phyloP scores from a whole-genome alignment of 2,113 vertebrate genomes.

The Hypanus sabinus region DNA sequence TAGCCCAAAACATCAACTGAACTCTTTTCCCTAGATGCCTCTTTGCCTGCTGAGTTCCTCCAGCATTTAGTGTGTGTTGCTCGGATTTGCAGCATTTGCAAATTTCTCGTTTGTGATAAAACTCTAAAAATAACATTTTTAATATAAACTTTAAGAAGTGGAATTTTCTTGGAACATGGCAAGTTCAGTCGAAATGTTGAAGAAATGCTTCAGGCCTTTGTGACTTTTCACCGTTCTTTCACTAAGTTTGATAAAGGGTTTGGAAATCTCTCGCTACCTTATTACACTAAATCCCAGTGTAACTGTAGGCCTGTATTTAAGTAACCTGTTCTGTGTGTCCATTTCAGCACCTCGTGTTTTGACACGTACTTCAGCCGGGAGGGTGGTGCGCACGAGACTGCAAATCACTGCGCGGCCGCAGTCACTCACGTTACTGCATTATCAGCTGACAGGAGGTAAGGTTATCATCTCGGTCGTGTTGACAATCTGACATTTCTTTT shows the following conservation, averaged over 20 bases:
- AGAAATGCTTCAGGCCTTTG: neutral
- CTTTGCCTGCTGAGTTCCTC: too few species aligned
- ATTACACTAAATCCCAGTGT: neutral
- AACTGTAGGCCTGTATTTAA: neutral
- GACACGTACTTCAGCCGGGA: conserved; percentile 22
- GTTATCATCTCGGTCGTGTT: neutral
- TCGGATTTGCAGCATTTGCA: too few species aligned
- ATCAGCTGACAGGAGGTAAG: conserved; percentile 24
- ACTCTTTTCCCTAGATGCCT: too few species aligned
- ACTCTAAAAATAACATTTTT: neutral
- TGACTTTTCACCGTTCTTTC: neutral
- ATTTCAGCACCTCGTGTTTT: conserved; percentile 21
- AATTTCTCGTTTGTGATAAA: too few species aligned
- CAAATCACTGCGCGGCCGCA: neutral
- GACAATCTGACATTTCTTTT: neutral
- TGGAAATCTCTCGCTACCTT: neutral
- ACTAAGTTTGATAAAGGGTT: neutral
- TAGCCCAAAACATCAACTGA: too few species aligned
- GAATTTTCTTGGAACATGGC: neutral
- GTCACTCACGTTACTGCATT: conserved; percentile 3
- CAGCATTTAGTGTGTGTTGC: too few species aligned
- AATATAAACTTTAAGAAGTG: neutral
- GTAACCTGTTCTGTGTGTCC: neutral
- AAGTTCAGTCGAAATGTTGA: neutral
- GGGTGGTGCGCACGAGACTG: conserved; percentile 14